Evolutionary conservation across 1,140 invertebrate species (phyloP), one percentile per base, ranked within the genome.

Genomic region (Polypedilum pembai): DNA sequence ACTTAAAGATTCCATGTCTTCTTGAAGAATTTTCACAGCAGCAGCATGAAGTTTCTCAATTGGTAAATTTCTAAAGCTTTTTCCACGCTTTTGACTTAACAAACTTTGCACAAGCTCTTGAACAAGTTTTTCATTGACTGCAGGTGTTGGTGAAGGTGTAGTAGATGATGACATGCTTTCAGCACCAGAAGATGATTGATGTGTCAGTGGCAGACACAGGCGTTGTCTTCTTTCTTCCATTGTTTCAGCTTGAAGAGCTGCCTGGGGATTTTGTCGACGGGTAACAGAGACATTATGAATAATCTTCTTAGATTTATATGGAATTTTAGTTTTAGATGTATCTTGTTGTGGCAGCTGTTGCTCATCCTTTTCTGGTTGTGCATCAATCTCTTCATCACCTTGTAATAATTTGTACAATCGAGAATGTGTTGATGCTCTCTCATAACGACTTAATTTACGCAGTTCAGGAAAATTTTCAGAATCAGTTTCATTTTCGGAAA

Each of bases 351-450:
- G 40, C 74, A 24, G 3, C 10, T 33, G 41, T 8, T 17, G 56
- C 75, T 75, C 20, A 79, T 77, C 74, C 75, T 82, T 15, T 79
- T 74, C 5, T 76, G 76, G 8, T 78, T 79, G 77, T 73, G 80
- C 78, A 73, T 80, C 76, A 20, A 77, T 76, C 5, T 83, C 80
- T 8, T 75, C 41, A 17, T 82, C 77, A 63, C 80, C 77, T n/a
- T 86, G 87, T 20, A 91, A 78, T 1, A 91, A 79, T 78, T 87
- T 87, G 76, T 89, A 91, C 12, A 91, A 81, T 74, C 90, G 83
- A 15, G 89, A 91, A 81, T 91, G 90, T 5, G 90, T 91, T 65
- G 89, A 86, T 1, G 89, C 90, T 73, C 90, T 81, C 79, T 90
- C 86, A 78, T 89, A 91, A 74, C 84, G 84, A 5, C 83, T 85